Conservation (phyloP, 2,797 vertebrate genomes). For the Coreius guichenoti region DNA sequence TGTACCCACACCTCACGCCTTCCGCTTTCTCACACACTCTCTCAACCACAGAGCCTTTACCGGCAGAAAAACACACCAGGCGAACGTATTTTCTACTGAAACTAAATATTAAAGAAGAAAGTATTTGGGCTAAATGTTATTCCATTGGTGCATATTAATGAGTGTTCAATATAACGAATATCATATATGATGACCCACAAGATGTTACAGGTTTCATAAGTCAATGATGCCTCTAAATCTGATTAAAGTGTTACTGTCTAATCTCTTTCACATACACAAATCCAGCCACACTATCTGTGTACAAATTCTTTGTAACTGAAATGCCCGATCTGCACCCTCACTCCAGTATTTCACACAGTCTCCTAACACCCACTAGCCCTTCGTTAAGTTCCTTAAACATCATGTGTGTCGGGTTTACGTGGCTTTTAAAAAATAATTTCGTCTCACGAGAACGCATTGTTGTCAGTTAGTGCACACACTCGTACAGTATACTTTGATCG, state of each 20-base stretch:
- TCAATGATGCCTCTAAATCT: background rate
- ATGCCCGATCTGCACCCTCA: background rate
- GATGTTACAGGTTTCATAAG: background rate
- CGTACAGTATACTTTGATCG: background rate
- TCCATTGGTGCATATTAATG: background rate
- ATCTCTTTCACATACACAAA: background rate
- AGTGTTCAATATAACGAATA: background rate
- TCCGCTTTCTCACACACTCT: conserved; percentile 73
- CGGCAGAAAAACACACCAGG: conserved; percentile 17
- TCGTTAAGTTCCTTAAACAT: conserved; percentile 22
- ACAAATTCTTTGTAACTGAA: background rate
- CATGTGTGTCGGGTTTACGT: conserved; percentile 5
- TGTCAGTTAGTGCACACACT: background rate
- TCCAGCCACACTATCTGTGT: background rate
- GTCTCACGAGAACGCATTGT: conserved; percentile 14
- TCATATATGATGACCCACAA: background rate
- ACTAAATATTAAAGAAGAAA: background rate
- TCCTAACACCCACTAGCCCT: background rate
- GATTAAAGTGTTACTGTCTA: background rate
- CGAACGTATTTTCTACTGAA: background rate
- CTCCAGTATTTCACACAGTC: conserved; percentile 1
- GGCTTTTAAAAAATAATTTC: background rate
- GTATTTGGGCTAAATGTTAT: background rate
- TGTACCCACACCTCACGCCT: conserved; percentile 65
- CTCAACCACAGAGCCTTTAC: conserved; percentile 62